Percentiles rank a stretch among this genome's conserved stretches.
These are phyloP conservation scores for Zeugodacus cucurbitae DNA, from an alignment of 1,140 invertebrate genomes.

Conservation along the genomic window DNA sequence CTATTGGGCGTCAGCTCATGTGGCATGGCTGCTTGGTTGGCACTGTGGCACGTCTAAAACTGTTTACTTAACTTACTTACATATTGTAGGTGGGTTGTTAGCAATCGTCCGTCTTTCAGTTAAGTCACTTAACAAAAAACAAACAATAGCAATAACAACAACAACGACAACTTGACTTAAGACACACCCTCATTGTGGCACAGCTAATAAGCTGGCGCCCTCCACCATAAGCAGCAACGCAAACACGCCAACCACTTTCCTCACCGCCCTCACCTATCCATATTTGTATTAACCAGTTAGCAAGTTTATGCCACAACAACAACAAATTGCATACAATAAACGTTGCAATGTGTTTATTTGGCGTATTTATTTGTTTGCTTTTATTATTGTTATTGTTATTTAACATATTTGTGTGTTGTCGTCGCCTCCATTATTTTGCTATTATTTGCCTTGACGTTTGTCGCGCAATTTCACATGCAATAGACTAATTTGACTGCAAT, in stretches of 20 bases:
- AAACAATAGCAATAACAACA: neutral
- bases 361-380: constrained; percentile 12
- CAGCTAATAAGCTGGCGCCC: constrained; percentile 8
- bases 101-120: neutral
- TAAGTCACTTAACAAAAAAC: neutral
- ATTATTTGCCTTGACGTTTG: neutral
- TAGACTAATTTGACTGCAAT: neutral
- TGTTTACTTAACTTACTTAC: neutral
- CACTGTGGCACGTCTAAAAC: neutral
- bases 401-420: neutral
- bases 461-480: neutral
- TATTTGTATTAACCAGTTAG: neutral
- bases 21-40: neutral
- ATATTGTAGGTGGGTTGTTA: neutral
- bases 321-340: neutral
- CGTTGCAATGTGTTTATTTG: constrained; percentile 23
- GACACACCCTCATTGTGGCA: neutral
- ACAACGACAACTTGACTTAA: neutral
- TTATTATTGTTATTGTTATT: neutral
- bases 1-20: neutral
- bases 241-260: neutral
- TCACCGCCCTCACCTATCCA: neutral
- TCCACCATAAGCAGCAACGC: neutral
- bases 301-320: neutral
- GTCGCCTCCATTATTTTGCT: neutral